Conservation (phyloP, 1,140 invertebrate species). For the Penaeus japonicus region DNA sequence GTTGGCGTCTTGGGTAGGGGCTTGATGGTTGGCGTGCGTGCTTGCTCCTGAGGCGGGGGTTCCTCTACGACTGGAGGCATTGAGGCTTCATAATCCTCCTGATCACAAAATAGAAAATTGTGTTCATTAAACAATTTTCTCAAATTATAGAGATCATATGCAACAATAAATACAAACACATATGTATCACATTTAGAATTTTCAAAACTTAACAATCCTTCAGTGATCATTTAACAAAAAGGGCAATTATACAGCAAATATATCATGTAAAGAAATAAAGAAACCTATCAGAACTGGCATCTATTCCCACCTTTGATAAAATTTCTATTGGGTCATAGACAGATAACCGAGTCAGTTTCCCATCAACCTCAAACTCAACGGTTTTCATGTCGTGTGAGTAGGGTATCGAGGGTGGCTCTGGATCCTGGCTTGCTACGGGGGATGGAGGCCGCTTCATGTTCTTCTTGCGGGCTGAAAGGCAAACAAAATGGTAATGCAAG, state of each 20-base stretch:
- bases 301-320: constrained; percentile 47
- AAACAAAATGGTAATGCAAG: not conserved
- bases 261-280: not conserved
- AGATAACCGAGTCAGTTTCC: constrained; percentile 81
- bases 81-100: constrained; percentile 59
- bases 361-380: constrained; percentile 66
- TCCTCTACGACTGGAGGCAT: constrained; percentile 54
- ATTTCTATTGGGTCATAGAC: constrained; percentile 82
- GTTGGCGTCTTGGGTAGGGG: constrained; percentile 51
- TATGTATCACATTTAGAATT: not conserved
- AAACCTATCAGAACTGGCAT: not conserved
- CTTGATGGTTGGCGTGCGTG: constrained; percentile 59
- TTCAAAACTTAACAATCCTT: not conserved
- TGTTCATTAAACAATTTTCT: not conserved
- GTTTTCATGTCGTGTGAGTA: constrained; percentile 58
- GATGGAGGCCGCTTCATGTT: constrained; percentile 55
- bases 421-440: constrained; percentile 59
- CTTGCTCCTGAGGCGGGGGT: constrained; percentile 44
- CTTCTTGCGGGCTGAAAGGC: constrained; percentile 59
- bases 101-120: not conserved
- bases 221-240: not conserved
- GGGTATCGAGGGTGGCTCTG: constrained; percentile 52
- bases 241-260: not conserved
- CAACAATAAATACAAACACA: not conserved
- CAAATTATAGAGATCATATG: not conserved